Evolutionary conservation across 1,140 invertebrate genomes (phyloP).

Genomic region (Meteorus sp.): DNA sequence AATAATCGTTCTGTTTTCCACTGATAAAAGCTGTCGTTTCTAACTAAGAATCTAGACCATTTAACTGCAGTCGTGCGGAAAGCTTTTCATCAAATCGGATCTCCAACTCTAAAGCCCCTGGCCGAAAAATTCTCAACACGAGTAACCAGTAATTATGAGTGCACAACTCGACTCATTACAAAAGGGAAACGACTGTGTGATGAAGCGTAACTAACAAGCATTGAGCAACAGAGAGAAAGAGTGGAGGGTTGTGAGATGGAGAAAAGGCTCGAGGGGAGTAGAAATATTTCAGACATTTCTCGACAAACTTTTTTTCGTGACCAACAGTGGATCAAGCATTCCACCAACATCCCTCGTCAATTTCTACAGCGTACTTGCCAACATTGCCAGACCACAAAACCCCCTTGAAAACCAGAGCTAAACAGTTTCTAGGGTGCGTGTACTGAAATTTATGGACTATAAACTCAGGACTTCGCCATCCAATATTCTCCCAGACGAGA

Average conservation of each 20-base stretch:
- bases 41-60: not conserved
- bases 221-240: not conserved
- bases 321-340: not conserved
- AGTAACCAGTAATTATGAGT: conserved; percentile 5
- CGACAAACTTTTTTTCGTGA: not conserved
- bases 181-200: not conserved
- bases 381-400: too few species aligned
- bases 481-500: not conserved
- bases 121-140: not conserved
- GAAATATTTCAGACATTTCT: not conserved
- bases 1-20: too few species aligned
- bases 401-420: not conserved
- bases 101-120: not conserved
- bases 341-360: not conserved
- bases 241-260: too few species aligned
- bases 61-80: not conserved
- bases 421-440: not conserved
- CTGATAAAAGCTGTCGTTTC: too few species aligned
- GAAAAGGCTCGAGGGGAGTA: too few species aligned
- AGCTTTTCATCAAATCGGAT: conserved; percentile 6
- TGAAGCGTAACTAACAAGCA: not conserved
- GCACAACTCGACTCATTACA: too few species aligned
- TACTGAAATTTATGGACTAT: not conserved
- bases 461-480: not conserved
- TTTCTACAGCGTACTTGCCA: not conserved